These are phyloP conservation scores for Stenodema calcarata DNA, from an alignment of 2,888 invertebrate species.

Conservation along the genomic window DNA sequence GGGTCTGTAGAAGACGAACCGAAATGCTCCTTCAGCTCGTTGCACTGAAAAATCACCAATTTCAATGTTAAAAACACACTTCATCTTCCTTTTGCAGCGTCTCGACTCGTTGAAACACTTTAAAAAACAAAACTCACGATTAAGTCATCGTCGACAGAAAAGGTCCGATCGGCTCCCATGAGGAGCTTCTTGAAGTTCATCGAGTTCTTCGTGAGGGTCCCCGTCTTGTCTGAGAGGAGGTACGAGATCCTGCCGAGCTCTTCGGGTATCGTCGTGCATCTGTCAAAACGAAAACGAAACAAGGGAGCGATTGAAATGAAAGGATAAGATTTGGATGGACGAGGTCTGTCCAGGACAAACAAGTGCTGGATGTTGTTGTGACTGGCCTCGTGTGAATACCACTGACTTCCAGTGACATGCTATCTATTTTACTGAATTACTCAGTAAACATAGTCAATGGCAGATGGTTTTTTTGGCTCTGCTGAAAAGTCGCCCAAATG, in stretches of 20 bases:
- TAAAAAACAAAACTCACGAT: background rate
- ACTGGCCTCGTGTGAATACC: too few species aligned
- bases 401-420: too few species aligned
- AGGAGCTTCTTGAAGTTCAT: slow-evolving; percentile 98
- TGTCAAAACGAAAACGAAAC: background rate
- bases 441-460: too few species aligned
- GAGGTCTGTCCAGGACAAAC: too few species aligned
- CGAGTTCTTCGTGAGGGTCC: slow-evolving; percentile 97
- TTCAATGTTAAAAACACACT: background rate
- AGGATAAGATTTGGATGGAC: too few species aligned
- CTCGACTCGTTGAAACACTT: too few species aligned
- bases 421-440: too few species aligned
- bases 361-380: too few species aligned
- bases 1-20: background rate
- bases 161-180: slow-evolving; percentile 64
- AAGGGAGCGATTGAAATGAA: too few species aligned
- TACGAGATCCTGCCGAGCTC: slow-evolving; percentile 96
- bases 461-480: too few species aligned
- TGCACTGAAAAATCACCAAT: background rate
- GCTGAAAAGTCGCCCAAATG: too few species aligned
- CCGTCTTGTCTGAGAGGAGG: slow-evolving; percentile 97
- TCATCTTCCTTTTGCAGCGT: background rate
- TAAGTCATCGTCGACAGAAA: background rate
- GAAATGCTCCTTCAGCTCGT: background rate
- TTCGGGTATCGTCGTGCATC: slow-evolving; percentile 98